Evolutionary conservation across 2,113 vertebrate genomes (phyloP).

Genomic region (Serilophus lunatus): DNA sequence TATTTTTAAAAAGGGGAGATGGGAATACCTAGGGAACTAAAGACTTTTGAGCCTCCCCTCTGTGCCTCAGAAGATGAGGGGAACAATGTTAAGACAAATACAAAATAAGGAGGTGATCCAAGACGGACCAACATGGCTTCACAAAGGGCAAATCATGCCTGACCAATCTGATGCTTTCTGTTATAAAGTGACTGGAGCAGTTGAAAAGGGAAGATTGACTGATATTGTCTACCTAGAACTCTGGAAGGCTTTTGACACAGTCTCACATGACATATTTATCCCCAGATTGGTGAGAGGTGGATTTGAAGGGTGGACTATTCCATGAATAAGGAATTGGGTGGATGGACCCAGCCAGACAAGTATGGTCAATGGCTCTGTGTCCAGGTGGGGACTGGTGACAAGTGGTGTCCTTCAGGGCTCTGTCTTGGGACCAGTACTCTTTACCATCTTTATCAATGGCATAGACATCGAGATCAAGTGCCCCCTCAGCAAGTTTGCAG

Average conservation of each 20-base stretch:
- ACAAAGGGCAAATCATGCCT: not conserved
- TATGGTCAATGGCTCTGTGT: not conserved
- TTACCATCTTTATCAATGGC: not conserved
- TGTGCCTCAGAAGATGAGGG: not conserved
- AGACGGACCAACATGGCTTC: not conserved
- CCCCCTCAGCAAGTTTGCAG: not conserved
- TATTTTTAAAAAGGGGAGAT: not conserved
- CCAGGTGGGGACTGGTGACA: not conserved
- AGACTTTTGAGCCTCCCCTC: not conserved
- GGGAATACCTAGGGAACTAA: not conserved
- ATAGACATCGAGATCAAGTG: not conserved
- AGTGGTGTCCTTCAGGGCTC: not conserved
- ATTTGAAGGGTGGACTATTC: not conserved
- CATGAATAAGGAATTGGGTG: not conserved
- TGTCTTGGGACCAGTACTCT: not conserved
- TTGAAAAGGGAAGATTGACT: not conserved
- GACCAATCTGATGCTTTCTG: not conserved
- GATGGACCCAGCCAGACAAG: not conserved
- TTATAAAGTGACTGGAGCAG: not conserved
- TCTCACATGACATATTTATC: not conserved
- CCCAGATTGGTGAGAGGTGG: not conserved
- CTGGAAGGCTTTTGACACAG: not conserved
- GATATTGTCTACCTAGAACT: not conserved
- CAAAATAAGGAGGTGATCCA: not conserved
- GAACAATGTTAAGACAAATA: not conserved